Base-by-base conservation (phyloP, 2,797 vertebrate species). In the Sebastes diaconus region DNA sequence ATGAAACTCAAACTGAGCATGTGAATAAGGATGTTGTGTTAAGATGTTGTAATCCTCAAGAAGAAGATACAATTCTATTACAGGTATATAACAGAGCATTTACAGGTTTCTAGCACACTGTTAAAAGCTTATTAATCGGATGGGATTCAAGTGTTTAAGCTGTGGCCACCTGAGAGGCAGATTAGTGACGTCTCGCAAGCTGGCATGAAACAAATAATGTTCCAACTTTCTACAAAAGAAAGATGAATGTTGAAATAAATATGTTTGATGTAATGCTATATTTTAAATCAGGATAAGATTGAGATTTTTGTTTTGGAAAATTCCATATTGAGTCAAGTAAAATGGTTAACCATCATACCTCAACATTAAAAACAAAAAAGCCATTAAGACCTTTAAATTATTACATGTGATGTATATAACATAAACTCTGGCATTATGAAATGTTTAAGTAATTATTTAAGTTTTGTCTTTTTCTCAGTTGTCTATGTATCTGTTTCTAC, bases 91-190 rank as follows among this genome's bases (percentile, higher is more conserved):
- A 73, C 22, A 60, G 4, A 50, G 36, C 34, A 52, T 11, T 25
- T 64, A 24, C 25, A 30, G n/a, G 16, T 68, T 74, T 77, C 20
- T 22, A 25, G 20, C 30, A 66, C 74, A 68, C 59, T 22, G 29
- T 8, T 55, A 75, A 50, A 84, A 59, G 42, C 70, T 13, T 8
- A 80, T 80, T 84, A 91, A 82, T 79, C 6, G 32, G 75, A 88
- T 75, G 79, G 67, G 9, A 81, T 75, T 78, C 14, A 46, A 61
- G 70, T 68, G 81, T 88, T 81, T 77, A 76, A 89, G 54, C 60
- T 52, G 18, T 52, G 67, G 25, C 68, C 72, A 77, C 24, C 73
- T 84, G 73, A 63, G 12, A 10, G 3, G 3, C 18, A 68, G 83
- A 87, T 90, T 86, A 91, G 71, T 73, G 58, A 66, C 2, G 24